phyloP scores from a whole-genome alignment of 2,888 invertebrate species.

The Exocentrus adspersus region DNA sequence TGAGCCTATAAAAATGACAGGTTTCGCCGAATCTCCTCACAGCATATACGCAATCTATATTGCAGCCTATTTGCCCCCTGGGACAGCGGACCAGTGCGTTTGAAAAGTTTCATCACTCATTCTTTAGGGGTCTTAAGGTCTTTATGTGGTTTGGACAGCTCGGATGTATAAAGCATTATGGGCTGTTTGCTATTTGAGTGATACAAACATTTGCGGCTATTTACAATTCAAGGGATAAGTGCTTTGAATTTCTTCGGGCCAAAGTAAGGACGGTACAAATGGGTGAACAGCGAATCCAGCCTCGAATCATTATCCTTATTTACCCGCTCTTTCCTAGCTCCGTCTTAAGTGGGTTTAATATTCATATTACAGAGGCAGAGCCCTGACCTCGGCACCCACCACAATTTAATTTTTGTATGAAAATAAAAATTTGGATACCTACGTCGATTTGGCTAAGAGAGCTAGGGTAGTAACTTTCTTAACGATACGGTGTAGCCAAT shows the following conservation, averaged over 20 bases:
- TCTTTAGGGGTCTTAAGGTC: conserved; percentile 19
- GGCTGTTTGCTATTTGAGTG: conserved; percentile 23
- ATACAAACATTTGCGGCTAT: conserved; percentile 29
- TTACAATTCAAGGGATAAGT: conserved; percentile 20
- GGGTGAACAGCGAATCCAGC: neutral
- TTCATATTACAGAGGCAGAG: too few relatives aligned
- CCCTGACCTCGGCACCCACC: too few relatives aligned
- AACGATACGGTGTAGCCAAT: too few relatives aligned
- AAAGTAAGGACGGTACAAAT: neutral
- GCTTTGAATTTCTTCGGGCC: conserved; percentile 13
- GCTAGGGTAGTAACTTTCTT: too few relatives aligned
- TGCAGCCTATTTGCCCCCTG: conserved; percentile 54
- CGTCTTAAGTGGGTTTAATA: neutral
- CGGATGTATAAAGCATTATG: conserved; percentile 14
- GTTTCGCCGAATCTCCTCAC: conserved; percentile 35
- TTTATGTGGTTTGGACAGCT: conserved; percentile 15
- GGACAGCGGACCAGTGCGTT: conserved; percentile 45
- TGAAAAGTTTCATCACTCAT: conserved; percentile 30
- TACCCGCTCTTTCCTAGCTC: neutral
- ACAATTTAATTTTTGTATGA: too few relatives aligned
- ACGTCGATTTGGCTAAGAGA: too few relatives aligned
- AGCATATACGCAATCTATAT: conserved; percentile 51
- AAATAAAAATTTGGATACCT: too few relatives aligned
- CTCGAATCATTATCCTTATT: conserved; percentile 1
- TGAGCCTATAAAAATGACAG: conserved; percentile 30